Evolutionary conservation across 1,140 invertebrate species (phyloP).

Genomic region (Temnothorax longispinosus): DNA sequence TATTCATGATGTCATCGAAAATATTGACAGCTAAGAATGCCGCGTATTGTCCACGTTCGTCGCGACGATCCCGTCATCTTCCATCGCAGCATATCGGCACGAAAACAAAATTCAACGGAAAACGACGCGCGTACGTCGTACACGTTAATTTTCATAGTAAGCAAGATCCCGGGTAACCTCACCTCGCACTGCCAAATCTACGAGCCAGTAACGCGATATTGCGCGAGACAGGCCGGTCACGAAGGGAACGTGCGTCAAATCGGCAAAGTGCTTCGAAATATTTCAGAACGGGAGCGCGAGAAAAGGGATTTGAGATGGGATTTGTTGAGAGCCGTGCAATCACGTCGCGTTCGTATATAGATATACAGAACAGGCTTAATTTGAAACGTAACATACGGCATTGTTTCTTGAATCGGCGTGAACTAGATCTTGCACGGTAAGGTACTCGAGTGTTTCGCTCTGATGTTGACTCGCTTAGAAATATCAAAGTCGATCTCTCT

Average conservation of each 20-base stretch:
- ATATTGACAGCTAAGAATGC: not conserved
- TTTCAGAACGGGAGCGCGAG: not conserved
- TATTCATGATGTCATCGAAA: conserved; percentile 11
- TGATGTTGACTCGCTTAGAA: not conserved
- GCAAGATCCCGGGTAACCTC: not conserved
- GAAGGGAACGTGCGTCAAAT: not conserved
- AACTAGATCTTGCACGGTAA: not conserved
- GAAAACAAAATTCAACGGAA: conserved; percentile 19
- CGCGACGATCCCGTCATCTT: not conserved
- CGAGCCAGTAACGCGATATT: not conserved
- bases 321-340: not conserved
- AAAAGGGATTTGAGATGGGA: not conserved
- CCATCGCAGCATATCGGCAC: not conserved
- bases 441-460: not conserved
- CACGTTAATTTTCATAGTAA: conserved; percentile 1
- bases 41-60: not conserved
- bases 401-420: not conserved
- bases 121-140: not conserved
- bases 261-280: not conserved
- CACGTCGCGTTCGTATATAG: not conserved
- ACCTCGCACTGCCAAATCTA: not conserved
- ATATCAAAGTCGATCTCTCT: not conserved
- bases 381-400: not conserved
- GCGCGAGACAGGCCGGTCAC: not conserved
- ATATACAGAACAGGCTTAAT: not conserved